Evolutionary conservation across 2,113 vertebrate genomes (phyloP).

Genomic region (Notothenia coriiceps): DNA sequence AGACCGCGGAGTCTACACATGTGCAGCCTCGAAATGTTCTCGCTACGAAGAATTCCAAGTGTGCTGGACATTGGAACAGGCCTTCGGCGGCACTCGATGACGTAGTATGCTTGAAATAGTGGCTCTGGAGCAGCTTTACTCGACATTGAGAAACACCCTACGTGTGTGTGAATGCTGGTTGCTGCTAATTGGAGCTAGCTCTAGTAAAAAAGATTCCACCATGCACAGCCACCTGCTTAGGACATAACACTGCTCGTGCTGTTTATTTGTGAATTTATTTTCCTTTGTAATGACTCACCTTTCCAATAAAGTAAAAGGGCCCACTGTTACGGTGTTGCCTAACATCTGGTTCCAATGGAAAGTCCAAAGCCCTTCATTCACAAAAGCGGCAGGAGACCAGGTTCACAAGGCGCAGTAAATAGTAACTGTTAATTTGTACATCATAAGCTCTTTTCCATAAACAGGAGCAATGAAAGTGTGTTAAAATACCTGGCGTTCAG

Average conservation of each 20-base stretch:
- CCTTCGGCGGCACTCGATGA: too few relatives aligned
- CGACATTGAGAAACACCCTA: too few relatives aligned
- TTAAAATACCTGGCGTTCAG: constrained; percentile 74
- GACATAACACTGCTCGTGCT: constrained; percentile 51
- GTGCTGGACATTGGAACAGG: too few relatives aligned
- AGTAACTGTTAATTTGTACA: constrained; percentile 86
- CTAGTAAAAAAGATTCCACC: constrained; percentile 38
- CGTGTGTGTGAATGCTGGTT: neutral
- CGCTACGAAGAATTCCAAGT: too few relatives aligned
- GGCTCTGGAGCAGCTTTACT: too few relatives aligned
- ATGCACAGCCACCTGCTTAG: constrained; percentile 47
- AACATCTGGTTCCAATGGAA: constrained; percentile 82
- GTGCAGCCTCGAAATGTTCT: too few relatives aligned
- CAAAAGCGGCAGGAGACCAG: constrained; percentile 77
- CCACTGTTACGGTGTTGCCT: constrained; percentile 65
- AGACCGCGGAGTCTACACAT: too few relatives aligned
- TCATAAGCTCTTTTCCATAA: constrained; percentile 82
- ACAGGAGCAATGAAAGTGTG: constrained; percentile 75
- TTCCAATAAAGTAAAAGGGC: constrained; percentile 77
- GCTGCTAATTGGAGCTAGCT: constrained; percentile 11
- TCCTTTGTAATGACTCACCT: constrained; percentile 82
- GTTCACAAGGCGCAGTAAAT: constrained; percentile 84
- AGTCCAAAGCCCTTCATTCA: constrained; percentile 74
- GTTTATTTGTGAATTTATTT: constrained; percentile 85
- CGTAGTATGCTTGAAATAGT: too few relatives aligned